Evolutionary conservation across 2,888 invertebrate species (phyloP).

Genomic region (Synanthedon tipuliformis): DNA sequence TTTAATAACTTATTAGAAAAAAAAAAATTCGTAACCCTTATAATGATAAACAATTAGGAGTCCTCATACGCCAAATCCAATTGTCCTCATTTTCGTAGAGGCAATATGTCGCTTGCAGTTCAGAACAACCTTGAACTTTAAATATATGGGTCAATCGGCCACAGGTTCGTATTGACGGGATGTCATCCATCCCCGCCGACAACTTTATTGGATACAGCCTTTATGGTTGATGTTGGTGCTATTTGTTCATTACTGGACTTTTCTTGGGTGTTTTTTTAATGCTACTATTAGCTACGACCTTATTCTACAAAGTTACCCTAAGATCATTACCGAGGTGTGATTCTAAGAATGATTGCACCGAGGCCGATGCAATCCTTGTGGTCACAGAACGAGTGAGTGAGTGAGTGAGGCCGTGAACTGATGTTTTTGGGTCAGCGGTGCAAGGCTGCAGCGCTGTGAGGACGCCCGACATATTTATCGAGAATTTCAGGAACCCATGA

Average conservation of each 20-base stretch:
- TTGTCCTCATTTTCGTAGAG: background rate
- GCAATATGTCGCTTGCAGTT: background rate
- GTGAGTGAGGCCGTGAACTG: constrained; percentile 27
- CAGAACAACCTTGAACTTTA: background rate
- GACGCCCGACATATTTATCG: constrained; percentile 1
- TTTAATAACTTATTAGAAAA: no score
- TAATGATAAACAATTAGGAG: no score
- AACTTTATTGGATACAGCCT: background rate
- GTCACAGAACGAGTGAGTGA: constrained; percentile 1
- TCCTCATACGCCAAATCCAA: no score
- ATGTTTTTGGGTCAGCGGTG: constrained; percentile 36
- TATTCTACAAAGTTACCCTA: no score
- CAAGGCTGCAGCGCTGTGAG: constrained; percentile 23
- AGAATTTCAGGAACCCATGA: no score
- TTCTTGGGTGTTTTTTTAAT: no score
- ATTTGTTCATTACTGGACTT: background rate
- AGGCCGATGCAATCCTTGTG: no score
- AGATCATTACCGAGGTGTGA: no score
- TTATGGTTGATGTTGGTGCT: background rate
- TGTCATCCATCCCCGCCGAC: background rate
- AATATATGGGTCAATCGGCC: background rate
- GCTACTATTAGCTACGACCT: no score
- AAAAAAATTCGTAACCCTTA: no score
- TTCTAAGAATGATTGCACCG: no score
- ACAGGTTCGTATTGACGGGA: background rate